Conservation (phyloP, 23 tunicate species). For the Diplosoma virens region DNA sequence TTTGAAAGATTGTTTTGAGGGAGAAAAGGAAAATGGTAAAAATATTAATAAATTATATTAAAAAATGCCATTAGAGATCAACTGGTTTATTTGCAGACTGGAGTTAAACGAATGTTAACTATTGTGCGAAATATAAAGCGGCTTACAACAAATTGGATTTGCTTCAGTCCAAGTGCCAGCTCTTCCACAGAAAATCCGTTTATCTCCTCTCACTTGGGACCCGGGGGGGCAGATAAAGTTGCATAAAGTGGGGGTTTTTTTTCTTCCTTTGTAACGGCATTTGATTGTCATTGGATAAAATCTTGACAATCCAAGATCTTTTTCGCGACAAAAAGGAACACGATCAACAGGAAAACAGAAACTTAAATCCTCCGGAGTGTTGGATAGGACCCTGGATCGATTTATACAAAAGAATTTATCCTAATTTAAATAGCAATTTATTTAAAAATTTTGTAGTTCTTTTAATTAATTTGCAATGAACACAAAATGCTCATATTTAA, state of each 20-base stretch:
- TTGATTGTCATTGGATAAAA: conserved; percentile 29
- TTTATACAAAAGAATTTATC: no score
- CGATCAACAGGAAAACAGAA: conserved; percentile 54
- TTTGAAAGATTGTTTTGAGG: no score
- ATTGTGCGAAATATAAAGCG: background rate
- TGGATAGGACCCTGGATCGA: conserved; percentile 40
- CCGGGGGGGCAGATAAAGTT: conserved; percentile 53
- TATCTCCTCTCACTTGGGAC: conserved; percentile 35
- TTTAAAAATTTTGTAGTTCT: no score
- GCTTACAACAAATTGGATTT: conserved; percentile 55
- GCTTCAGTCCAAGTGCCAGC: conserved; percentile 41
- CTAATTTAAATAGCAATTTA: no score
- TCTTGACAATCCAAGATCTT: conserved; percentile 37
- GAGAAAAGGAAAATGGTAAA: no score
- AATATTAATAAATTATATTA: no score
- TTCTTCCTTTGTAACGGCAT: conserved; percentile 25
- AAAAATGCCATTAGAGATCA: no score
- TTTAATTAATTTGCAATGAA: no score
- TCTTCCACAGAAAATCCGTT: conserved; percentile 19
- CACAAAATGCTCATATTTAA: no score
- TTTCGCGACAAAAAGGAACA: conserved; percentile 31
- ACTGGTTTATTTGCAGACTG: no score
- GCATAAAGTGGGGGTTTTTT: conserved; percentile 45
- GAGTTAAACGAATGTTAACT: background rate
- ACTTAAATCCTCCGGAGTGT: conserved; percentile 10